These are phyloP conservation scores for Anniella stebbinsi DNA, from an alignment of 2,797 vertebrate species.

Conservation along the genomic window DNA sequence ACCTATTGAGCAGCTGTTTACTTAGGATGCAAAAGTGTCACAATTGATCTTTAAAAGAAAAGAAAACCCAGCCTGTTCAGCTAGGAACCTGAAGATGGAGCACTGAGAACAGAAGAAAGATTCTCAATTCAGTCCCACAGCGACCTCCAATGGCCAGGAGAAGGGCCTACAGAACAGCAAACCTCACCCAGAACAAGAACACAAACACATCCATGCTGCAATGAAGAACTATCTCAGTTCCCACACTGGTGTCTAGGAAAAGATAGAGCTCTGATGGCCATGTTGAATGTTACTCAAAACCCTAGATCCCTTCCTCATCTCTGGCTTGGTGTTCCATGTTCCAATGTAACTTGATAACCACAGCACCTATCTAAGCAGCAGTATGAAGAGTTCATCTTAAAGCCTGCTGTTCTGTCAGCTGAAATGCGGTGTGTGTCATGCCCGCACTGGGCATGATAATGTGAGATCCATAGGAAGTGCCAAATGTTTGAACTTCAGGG, in stretches of 20 bases:
- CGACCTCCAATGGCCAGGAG: slow-evolving; percentile 8
- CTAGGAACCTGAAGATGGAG: not conserved
- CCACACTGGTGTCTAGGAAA: not conserved
- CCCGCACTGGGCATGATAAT: not conserved
- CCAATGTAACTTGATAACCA: not conserved
- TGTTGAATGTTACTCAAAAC: not conserved
- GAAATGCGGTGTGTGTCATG: not conserved
- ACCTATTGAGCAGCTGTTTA: not conserved
- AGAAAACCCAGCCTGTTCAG: not conserved
- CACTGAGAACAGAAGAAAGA: not conserved
- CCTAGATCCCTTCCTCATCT: not conserved
- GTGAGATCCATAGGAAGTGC: not conserved
- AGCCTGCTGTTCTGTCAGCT: not conserved
- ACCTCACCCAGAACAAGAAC: not conserved
- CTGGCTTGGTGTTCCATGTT: not conserved
- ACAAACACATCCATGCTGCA: not conserved
- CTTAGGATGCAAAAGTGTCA: not conserved
- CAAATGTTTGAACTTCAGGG: not conserved
- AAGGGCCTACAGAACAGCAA: not conserved
- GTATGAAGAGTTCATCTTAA: not conserved
- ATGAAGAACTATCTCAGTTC: not conserved
- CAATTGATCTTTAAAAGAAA: slow-evolving; percentile 1
- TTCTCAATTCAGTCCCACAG: slow-evolving; percentile 1
- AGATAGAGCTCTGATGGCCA: not conserved
- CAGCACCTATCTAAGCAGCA: not conserved